Percentiles rank a stretch among this genome's conserved stretches.
Conservation (phyloP, 2,888 invertebrate species). For the Thysanoteuthis rhombus region DNA sequence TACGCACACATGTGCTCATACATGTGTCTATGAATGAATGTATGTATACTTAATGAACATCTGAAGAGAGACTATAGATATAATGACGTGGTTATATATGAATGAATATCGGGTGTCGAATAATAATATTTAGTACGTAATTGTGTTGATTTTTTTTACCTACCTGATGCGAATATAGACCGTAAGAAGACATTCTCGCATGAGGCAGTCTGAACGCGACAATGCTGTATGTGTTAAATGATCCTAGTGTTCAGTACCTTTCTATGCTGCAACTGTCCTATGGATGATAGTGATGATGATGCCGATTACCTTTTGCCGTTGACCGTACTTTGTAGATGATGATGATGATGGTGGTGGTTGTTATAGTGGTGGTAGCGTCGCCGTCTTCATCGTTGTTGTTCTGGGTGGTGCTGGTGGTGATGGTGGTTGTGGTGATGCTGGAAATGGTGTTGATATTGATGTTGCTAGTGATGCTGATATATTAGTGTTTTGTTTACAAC, state of each 20-base stretch:
- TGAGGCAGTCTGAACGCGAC: background rate
- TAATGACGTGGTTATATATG: background rate
- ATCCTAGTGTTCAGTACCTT: background rate
- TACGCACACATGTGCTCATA: too few species aligned
- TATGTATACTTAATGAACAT: background rate
- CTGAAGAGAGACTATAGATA: background rate
- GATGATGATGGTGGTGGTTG: background rate
- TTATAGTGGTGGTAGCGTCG: background rate
- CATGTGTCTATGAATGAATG: background rate
- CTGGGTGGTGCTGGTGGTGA: background rate
- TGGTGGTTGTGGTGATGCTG: background rate
- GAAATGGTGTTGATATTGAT: background rate
- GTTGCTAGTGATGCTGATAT: background rate
- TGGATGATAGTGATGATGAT: background rate
- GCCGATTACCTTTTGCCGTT: background rate
- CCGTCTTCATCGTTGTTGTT: too few species aligned
- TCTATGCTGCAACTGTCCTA: background rate
- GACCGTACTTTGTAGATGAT: background rate
- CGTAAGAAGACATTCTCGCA: background rate
- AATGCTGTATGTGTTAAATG: background rate
- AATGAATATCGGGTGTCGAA: background rate
- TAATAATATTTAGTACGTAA: background rate
- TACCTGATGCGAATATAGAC: conserved; percentile 16
- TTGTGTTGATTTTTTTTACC: background rate
- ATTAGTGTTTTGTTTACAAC: background rate